Base-by-base conservation (phyloP, 2,797 vertebrate genomes). In the Myiotriccus ornatus region DNA sequence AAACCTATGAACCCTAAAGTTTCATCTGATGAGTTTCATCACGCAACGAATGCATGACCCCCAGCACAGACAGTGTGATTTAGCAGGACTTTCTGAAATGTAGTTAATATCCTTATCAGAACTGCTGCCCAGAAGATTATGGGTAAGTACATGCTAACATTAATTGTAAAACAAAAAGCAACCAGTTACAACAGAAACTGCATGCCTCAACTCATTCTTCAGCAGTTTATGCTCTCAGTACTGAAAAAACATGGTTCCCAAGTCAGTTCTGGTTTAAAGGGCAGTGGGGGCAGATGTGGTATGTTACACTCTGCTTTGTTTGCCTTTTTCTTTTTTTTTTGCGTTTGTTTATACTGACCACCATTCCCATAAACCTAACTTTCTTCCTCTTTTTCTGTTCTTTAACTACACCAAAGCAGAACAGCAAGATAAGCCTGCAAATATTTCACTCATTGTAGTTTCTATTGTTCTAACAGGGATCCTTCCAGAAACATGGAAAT, bases 211-310 rank as follows among this genome's bases (percentile, higher is more conserved):
- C 50, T 37, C 67, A 41, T 23, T 55, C 37, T n/a, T 35, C 28
- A 75, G 52, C 14, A 67, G 37, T 46, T 74, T 39, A 32, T 17
- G 14, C 21, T 64, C 41, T 34, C 3, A 2, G 9, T 10, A 55
- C 52, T 43, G 41, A 57, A 78, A 59, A 86, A 57, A 11, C 9
- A 30, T 2, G 3, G 24, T 25, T 60, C 46, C n/a, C 46, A 52
- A 52, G 16, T 22, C 43, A 85, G 25, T 5, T 24, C 39, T 57
- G 9, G 30, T 43, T 82, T 56, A 12, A n/a, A 30, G 25, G 19
- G 43, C 49, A 63, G 17, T 3, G 20, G 12, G 18, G 19, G 15
- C 13, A 86, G 28, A 52, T 0, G 3, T 3, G 1, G 21, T 9
- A 67, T 25, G 21, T n/a, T 20, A 71, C 39, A 16, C 3, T 2